Evolutionary conservation across 1,140 invertebrate species (phyloP).

Genomic region (Papilio machaon): DNA sequence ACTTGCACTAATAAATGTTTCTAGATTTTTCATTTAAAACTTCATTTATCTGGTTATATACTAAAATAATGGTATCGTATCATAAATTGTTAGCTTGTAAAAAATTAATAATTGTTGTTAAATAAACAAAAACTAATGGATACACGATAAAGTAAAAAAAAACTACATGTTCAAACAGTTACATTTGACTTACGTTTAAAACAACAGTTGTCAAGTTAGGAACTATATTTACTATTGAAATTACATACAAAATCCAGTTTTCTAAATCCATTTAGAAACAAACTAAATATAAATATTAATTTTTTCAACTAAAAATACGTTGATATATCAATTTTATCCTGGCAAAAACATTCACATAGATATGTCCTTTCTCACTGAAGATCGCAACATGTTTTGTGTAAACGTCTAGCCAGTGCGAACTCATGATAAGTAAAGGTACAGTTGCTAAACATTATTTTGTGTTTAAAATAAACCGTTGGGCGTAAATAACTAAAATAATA

Average conservation of each 20-base stretch:
- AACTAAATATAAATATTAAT: not conserved
- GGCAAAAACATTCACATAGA: not conserved
- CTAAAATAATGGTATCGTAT: constrained; percentile 12
- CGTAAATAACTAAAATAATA: constrained; percentile 67
- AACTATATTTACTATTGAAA: constrained; percentile 49
- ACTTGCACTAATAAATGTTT: constrained; percentile 39
- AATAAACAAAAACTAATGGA: constrained; percentile 13
- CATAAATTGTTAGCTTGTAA: not conserved
- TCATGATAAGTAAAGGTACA: not conserved
- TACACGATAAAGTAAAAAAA: constrained; percentile 15
- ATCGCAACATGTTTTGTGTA: not conserved
- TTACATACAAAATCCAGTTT: constrained; percentile 3
- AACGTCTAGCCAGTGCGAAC: not conserved
- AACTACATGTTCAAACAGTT: too few species aligned
- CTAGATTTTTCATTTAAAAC: constrained; percentile 46
- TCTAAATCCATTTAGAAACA: not conserved
- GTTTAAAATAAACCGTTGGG: constrained; percentile 47
- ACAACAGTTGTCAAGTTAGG: constrained; percentile 45
- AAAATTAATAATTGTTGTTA: constrained; percentile 13
- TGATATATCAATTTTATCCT: not conserved
- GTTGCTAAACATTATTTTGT: not conserved
- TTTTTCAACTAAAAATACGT: constrained; percentile 1
- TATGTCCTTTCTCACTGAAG: not conserved
- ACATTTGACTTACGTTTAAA: constrained; percentile 7
- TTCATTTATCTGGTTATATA: constrained; percentile 25